Evolutionary conservation across 2,888 invertebrate species (phyloP).

Genomic region (Trissoscelio sp.): DNA sequence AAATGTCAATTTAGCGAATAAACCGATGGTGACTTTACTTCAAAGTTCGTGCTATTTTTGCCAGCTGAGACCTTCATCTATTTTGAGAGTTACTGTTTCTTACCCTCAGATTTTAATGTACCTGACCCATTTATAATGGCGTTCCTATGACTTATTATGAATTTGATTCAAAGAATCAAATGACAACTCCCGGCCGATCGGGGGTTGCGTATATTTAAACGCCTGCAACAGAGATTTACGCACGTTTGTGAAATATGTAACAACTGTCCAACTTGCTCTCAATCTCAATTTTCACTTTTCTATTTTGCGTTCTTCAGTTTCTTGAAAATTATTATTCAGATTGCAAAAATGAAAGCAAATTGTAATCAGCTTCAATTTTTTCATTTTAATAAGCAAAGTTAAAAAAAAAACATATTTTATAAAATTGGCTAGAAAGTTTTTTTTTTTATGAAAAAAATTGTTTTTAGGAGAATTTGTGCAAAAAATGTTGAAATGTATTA

Average conservation of each 20-base stretch:
- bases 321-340: constrained; percentile 8
- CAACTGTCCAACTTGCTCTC: constrained; percentile 37
- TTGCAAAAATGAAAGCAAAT: not conserved
- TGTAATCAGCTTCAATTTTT: no score
- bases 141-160: constrained; percentile 68
- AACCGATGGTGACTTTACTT: constrained; percentile 65
- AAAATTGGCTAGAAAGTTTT: no score
- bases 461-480: no score
- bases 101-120: constrained; percentile 76
- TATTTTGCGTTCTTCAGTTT: constrained; percentile 26
- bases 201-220: constrained; percentile 40
- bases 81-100: constrained; percentile 78
- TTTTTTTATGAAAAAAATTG: no score
- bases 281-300: constrained; percentile 32
- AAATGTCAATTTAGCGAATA: constrained; percentile 60
- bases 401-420: no score
- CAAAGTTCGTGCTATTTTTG: constrained; percentile 79
- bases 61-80: constrained; percentile 81
- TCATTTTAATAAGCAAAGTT: no score
- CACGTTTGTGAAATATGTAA: constrained; percentile 36
- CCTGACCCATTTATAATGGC: constrained; percentile 81
- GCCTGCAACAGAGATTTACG: constrained; percentile 40
- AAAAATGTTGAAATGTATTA: no score
- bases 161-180: constrained; percentile 54
- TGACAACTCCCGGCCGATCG: constrained; percentile 24